Evolutionary conservation across 2,797 vertebrate genomes (phyloP), one percentile per base, ranked within the genome.

Genomic region (Eulemur coronatus): DNA sequence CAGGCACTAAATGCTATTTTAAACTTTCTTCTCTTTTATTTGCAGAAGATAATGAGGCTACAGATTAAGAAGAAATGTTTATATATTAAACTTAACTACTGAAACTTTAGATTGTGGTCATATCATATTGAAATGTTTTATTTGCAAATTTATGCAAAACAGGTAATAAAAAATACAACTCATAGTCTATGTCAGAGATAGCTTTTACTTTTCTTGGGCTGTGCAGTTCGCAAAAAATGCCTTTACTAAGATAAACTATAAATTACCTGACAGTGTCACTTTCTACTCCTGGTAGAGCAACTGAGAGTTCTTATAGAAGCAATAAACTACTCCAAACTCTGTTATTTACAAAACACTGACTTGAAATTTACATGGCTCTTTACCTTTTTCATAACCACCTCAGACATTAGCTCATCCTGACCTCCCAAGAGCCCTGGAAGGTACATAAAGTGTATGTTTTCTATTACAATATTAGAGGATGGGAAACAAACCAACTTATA

Each of bases 341-440:
- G 17, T 84, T 79, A 80, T 79, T 96, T 97, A 82, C 1, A 78
- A 93, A 87, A 87, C 5, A 69, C n/a, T 57, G 24, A 70, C 35
- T 69, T 75, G 70, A 97, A 63, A 67, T 84, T 67, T 61, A 57
- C 24, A 82, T 41, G 24, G 9, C 28, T 72, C 28, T 82, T 86
- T 50, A 48, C 35, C 43, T 94, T 82, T 82, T 80, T 84, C 4
- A n/a, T 86, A 86, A 87, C 35, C 5, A 41, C 13, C 4, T 88
- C 55, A 84, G 46, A 89, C 1, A 15, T 82, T 76, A 95, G 28
- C 52, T 95, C 50, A 86, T 75, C 35, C 10, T 76, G 35, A 85
- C 30, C 28, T 93, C 55, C 28, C 9, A 48, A 52, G 2, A 33
- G 15, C 14, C 30, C 79, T 88, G 12, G 22, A 75, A 65, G 78